Evolutionary conservation across 2,888 invertebrate genomes (phyloP), one percentile per base, ranked within the genome.

Genomic region (Ophioninae sp.): DNA sequence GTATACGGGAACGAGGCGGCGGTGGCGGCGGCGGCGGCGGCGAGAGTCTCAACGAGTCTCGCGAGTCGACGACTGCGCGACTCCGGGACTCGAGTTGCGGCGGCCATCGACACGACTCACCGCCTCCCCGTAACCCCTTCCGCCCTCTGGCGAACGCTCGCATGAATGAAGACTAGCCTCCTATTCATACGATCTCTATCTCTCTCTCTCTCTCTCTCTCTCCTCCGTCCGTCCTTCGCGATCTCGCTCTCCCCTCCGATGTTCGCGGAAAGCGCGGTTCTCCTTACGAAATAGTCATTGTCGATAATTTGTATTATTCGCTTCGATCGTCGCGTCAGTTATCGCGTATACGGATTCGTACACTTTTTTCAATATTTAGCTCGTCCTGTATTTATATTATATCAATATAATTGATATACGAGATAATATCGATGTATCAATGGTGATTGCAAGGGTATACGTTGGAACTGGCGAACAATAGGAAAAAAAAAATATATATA

Each of bases 161-260:
- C 87, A 91, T 91, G 91, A 91, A 91, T 91, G 91, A 90, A 90
- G 87, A 87, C 88, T 88, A 87, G 87, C 73, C 75, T 88, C 87
- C 89, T 91, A 90, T 91, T 91, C 88, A 91, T 89, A 86, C 88
- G 84, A 57, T 56, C 69, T 67, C 61, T 59, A 41, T 44, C 64
- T 70, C 70, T 56, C 65, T 62, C 50, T 17, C 8, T 50, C 41
- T 64, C 39, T 65, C 37, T 56, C 76, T 67, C 67, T 61, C 59
- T 61, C 73, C 41, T 30, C 56, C 57, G 44, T 78, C 70, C 37
- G 21, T 39, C 39, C 13, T 3, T 7, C 20, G 57, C 65, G 57
- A n/a, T 65, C 30, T 41, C 59, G 39, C 59, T 68, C 59, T 50
- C 61, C 41, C 50, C 17, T 70, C 82, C 86, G 85, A 87, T 83